These are phyloP conservation scores for Thaumetopoea pityocampa DNA, from an alignment of 1,140 invertebrate genomes.

Conservation along the genomic window DNA sequence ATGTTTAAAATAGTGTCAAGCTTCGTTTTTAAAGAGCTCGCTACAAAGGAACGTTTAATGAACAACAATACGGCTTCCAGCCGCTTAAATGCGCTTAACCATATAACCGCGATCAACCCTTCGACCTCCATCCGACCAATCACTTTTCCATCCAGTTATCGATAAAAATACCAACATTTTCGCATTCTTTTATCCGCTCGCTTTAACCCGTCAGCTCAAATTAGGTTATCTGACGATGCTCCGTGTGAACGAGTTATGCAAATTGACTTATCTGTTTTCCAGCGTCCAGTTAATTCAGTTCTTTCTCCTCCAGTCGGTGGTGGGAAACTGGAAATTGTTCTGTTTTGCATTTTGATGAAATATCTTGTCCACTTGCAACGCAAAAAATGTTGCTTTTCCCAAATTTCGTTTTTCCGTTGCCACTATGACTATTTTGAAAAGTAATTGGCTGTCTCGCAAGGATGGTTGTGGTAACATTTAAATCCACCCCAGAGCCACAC, in stretches of 20 bases:
- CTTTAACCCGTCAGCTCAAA: slow-evolving; percentile 45
- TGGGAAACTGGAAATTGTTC: slow-evolving; percentile 41
- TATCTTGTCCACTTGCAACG: slow-evolving; percentile 29
- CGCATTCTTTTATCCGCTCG: slow-evolving; percentile 14
- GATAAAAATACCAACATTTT: slow-evolving; percentile 16
- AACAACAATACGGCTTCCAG: too few species aligned
- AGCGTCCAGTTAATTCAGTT: slow-evolving; percentile 61
- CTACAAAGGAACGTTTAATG: too few species aligned
- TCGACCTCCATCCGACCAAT: too few species aligned
- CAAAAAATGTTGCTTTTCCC: slow-evolving; percentile 8
- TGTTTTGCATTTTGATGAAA: slow-evolving; percentile 65
- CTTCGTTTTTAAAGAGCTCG: too few species aligned
- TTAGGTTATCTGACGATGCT: slow-evolving; percentile 46
- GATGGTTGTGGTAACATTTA: not conserved
- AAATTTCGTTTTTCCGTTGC: slow-evolving; percentile 6
- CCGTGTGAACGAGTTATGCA: slow-evolving; percentile 62
- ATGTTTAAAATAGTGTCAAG: too few species aligned
- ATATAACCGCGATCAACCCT: too few species aligned
- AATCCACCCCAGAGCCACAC: too few species aligned
- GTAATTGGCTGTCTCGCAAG: not conserved
- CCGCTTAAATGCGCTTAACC: too few species aligned
- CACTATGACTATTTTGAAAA: not conserved
- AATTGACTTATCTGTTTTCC: slow-evolving; percentile 65
- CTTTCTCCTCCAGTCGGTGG: slow-evolving; percentile 40
- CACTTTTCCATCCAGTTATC: slow-evolving; percentile 7